Conservation (phyloP, 2,888 invertebrate species). For the Phortica magna region DNA sequence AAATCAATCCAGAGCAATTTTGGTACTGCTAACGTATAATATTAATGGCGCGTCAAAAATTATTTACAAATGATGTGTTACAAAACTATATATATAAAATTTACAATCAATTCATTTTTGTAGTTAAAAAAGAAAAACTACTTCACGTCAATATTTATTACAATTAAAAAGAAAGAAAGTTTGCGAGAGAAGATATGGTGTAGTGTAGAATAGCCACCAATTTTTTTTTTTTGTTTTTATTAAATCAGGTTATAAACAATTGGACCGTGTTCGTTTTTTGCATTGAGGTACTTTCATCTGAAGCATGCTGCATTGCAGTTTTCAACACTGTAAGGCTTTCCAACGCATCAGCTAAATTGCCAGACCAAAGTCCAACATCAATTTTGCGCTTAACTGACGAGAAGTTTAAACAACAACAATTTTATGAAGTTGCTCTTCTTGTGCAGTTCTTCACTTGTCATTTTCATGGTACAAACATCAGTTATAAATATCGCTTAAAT, state of each 20-base stretch:
- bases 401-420: slow-evolving; percentile 23
- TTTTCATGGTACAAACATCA: slow-evolving; percentile 43
- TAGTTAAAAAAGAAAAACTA: slow-evolving; percentile 30
- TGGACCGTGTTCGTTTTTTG: slow-evolving; percentile 66
- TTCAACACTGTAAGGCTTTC: slow-evolving; percentile 36
- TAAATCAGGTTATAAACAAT: slow-evolving; percentile 12
- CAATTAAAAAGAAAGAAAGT: slow-evolving; percentile 35
- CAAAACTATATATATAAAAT: slow-evolving; percentile 33
- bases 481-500: slow-evolving; percentile 34
- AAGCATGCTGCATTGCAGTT: slow-evolving; percentile 63
- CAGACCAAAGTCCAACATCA: slow-evolving; percentile 77
- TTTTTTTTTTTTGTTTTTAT: not conserved
- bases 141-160: not conserved
- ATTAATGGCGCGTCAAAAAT: not conserved
- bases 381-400: slow-evolving; percentile 75
- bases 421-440: slow-evolving; percentile 14
- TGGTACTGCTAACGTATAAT: not conserved
- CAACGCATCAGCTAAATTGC: slow-evolving; percentile 62
- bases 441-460: slow-evolving; percentile 74
- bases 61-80: slow-evolving; percentile 36
- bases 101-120: slow-evolving; percentile 33
- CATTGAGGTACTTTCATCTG: slow-evolving; percentile 77
- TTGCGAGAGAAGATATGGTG: slow-evolving; percentile 3
- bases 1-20: not conserved
- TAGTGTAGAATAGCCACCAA: slow-evolving; percentile 29